Evolutionary conservation across 2,113 vertebrate species (phyloP).

Genomic region (Eupsittula cactorum): DNA sequence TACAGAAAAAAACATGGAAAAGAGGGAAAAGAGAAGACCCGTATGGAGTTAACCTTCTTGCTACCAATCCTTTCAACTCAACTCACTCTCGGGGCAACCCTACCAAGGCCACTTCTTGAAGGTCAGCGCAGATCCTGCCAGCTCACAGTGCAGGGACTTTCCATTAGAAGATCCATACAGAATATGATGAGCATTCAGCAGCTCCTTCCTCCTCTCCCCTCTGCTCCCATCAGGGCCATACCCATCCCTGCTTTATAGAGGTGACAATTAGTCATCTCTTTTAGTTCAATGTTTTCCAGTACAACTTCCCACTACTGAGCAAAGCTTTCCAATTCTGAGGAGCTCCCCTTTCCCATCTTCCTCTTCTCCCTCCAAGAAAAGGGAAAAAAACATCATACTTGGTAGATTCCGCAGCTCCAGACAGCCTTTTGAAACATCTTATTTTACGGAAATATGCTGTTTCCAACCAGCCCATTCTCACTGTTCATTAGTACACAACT

Average conservation of each 20-base stretch:
- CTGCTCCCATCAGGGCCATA: not conserved
- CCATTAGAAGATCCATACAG: not conserved
- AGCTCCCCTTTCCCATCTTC: not conserved
- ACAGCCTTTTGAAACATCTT: slow-evolving; percentile 6
- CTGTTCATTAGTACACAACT: slow-evolving; percentile 34
- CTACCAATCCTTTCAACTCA: not conserved
- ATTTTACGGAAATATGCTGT: slow-evolving; percentile 6
- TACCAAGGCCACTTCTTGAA: not conserved
- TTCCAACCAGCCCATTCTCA: slow-evolving; percentile 29
- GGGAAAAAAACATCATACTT: not conserved
- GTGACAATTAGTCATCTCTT: not conserved
- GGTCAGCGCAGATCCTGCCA: not conserved
- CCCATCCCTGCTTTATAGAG: not conserved
- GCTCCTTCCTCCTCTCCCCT: not conserved
- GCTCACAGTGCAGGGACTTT: accelerated
- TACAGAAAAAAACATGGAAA: not conserved
- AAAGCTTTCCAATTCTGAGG: not conserved
- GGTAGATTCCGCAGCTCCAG: not conserved
- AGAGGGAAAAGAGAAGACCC: not conserved
- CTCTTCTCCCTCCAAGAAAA: not conserved
- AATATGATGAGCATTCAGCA: not conserved
- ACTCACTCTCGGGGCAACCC: not conserved
- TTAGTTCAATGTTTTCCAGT: not conserved
- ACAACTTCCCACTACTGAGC: not conserved
- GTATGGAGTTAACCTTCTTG: not conserved